Conservation (phyloP, 92 coral and sea anemone genomes). For the Umimayanthus kanabou region DNA sequence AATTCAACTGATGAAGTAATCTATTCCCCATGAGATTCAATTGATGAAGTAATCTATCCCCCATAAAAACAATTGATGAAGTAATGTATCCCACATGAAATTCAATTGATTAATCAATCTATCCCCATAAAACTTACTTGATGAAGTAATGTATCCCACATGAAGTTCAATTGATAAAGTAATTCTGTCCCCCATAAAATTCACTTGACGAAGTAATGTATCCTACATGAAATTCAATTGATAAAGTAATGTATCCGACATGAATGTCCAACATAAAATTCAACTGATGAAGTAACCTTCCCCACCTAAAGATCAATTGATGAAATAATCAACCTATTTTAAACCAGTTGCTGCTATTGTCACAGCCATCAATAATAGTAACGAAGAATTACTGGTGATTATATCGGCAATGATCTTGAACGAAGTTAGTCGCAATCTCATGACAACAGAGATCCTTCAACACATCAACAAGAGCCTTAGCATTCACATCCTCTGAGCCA, state of each 20-base stretch:
- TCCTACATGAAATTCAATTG: not conserved
- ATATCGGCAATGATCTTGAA: not conserved
- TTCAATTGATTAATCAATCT: too few relatives aligned
- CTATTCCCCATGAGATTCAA: not conserved
- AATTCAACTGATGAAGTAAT: not conserved
- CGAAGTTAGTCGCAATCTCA: not conserved
- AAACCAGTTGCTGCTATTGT: too few relatives aligned
- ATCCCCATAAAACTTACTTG: not conserved
- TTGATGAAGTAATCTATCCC: not conserved
- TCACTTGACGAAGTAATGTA: not conserved
- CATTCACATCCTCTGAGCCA: not conserved
- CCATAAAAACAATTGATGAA: not conserved
- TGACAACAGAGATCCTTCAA: conserved; percentile 25
- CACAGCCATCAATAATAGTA: too few relatives aligned
- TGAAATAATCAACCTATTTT: not conserved
- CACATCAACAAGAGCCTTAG: not conserved
- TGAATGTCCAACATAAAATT: too few relatives aligned
- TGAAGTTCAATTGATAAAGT: not conserved
- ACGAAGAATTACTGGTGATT: not conserved
- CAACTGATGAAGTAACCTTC: too few relatives aligned
- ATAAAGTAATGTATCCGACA: not conserved
- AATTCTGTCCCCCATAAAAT: not conserved
- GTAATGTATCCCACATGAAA: too few relatives aligned
- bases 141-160: not conserved
- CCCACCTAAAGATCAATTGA: not conserved